phyloP scores from a whole-genome alignment of 2,797 vertebrate species.

The Pristis pectinata region DNA sequence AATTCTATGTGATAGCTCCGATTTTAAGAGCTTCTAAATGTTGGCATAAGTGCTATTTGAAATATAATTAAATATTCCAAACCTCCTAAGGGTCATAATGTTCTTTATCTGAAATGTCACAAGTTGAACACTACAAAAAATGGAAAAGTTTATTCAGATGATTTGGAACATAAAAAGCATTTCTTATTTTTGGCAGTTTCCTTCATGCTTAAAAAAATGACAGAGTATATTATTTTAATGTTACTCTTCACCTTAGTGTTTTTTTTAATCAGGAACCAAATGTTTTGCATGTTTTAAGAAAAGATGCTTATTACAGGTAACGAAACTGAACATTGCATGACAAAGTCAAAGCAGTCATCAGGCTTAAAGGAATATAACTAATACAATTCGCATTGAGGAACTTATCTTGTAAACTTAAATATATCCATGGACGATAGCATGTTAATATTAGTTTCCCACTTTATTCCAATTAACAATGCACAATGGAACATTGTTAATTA shows the following conservation, averaged over 20 bases:
- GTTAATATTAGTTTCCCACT: too few species aligned
- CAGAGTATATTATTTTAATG: background rate
- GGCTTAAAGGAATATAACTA: background rate
- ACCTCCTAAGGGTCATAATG: conserved; percentile 6
- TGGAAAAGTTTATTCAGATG: conserved; percentile 22
- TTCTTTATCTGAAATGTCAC: conserved; percentile 26
- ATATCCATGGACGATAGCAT: background rate
- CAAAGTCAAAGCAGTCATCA: background rate
- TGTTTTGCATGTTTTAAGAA: background rate
- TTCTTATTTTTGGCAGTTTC: background rate
- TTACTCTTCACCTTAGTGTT: background rate
- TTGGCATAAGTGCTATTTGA: background rate
- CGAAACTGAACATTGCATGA: background rate
- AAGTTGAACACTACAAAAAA: background rate
- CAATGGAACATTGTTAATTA: background rate
- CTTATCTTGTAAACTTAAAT: background rate
- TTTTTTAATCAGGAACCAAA: background rate
- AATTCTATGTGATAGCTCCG: conserved; percentile 4
- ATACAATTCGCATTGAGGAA: background rate
- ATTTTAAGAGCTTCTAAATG: conserved; percentile 19
- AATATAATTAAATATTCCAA: conserved; percentile 12
- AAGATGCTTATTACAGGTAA: background rate
- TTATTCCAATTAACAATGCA: background rate
- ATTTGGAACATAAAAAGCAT: background rate
- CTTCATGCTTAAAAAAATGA: background rate